Evolutionary conservation across 2,888 invertebrate genomes (phyloP).

Genomic region (Teinopalpus imperialis): DNA sequence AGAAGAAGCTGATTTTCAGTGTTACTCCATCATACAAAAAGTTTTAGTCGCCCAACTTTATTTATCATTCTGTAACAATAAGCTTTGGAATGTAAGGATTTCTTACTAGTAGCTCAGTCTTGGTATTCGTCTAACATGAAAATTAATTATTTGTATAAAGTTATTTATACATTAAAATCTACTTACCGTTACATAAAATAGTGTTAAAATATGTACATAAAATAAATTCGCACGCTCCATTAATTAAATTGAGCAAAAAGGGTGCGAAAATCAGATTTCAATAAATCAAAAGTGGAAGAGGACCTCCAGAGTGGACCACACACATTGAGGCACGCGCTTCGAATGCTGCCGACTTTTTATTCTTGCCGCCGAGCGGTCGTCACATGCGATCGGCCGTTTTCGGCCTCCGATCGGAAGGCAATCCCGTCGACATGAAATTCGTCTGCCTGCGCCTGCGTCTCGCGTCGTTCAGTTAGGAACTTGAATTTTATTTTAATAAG

Average conservation of each 20-base stretch:
- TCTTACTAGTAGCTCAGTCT: too few relatives aligned
- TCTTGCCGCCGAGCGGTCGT: slow-evolving; percentile 57
- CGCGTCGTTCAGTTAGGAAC: slow-evolving; percentile 65
- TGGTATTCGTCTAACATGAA: too few relatives aligned
- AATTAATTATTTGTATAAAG: too few relatives aligned
- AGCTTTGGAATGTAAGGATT: too few relatives aligned
- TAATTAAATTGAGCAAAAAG: slow-evolving; percentile 46
- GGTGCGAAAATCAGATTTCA: slow-evolving; percentile 72
- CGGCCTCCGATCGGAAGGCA: slow-evolving; percentile 68
- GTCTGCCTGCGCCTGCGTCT: slow-evolving; percentile 48
- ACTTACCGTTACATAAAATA: not conserved
- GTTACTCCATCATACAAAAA: too few relatives aligned
- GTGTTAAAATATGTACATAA: slow-evolving; percentile 15
- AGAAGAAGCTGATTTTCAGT: too few relatives aligned
- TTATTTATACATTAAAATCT: too few relatives aligned
- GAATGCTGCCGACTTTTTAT: slow-evolving; percentile 81
- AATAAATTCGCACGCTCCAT: slow-evolving; percentile 19
- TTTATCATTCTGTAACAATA: too few relatives aligned
- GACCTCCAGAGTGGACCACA: slow-evolving; percentile 85
- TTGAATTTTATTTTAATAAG: slow-evolving; percentile 84
- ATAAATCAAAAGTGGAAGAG: slow-evolving; percentile 71
- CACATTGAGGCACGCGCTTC: slow-evolving; percentile 89
- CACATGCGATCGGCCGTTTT: slow-evolving; percentile 65
- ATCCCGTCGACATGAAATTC: slow-evolving; percentile 47
- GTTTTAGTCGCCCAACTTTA: too few relatives aligned